These are phyloP conservation scores for Sinelater perroti DNA, from an alignment of 2,888 invertebrate genomes.

Conservation along the genomic window DNA sequence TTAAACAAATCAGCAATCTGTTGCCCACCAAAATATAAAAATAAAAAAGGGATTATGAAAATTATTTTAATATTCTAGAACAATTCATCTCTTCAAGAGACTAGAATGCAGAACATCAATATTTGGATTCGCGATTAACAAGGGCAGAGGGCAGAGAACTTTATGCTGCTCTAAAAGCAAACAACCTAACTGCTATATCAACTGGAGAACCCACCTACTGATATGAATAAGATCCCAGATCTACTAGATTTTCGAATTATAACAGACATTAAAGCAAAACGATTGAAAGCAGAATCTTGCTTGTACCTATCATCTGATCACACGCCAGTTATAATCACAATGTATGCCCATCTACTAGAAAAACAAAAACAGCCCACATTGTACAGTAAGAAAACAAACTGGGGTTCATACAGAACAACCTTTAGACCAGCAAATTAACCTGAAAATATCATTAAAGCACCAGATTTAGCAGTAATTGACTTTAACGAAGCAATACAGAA, in stretches of 20 bases:
- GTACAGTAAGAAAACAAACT: conserved; percentile 14
- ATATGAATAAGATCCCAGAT: conserved; percentile 15
- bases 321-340: background rate
- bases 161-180: conserved; percentile 5
- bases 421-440: conserved; percentile 10
- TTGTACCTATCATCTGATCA: conserved; percentile 11
- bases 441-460: conserved; percentile 10
- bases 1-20: no score
- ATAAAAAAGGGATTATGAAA: background rate
- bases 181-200: no score
- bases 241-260: conserved; percentile 16
- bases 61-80: background rate
- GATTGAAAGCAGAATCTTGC: conserved; percentile 9
- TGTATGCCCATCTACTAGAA: background rate
- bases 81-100: background rate
- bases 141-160: conserved; percentile 7
- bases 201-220: conserved; percentile 5
- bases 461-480: conserved; percentile 7
- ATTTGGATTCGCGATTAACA: background rate
- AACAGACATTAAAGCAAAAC: conserved; percentile 10
- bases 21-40: no score
- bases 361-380: background rate
- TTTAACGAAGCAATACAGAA: conserved; percentile 9
- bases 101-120: conserved; percentile 5
- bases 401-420: conserved; percentile 1